Evolutionary conservation across 2,888 invertebrate species (phyloP), one percentile per base, ranked within the genome.

Genomic region (Lordiphosa fenestrarum): DNA sequence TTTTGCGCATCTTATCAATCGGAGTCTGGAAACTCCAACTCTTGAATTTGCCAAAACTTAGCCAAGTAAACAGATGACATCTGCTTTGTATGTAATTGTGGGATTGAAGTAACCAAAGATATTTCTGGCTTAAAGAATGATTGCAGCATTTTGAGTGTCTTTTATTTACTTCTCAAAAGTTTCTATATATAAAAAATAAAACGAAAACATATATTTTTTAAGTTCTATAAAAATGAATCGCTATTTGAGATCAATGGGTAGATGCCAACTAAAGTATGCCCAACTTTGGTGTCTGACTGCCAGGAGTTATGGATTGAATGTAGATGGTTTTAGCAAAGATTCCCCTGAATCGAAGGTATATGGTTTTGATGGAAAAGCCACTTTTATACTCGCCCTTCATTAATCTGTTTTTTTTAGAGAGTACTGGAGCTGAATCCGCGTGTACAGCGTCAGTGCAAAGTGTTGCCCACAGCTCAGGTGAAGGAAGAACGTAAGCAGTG

Each of bases 401-500:
- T 92, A 25, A 25, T 25, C 25, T 92, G n/a, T n/a, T 39, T 91
- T 52, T 7, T 44, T 2, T 35, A 99, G 98, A 97, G 94, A 90
- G 90, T 99, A 49, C 90, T 99, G 62, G 89, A 91, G 2, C 88
- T 98, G 56, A 99, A 99, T 90, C 98, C 99, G 0, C 94, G 92
- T 46, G 93, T 95, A 0, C 93, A 93, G 73, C 91, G 91, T 0
- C 93, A 93, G 82, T 95, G 96, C 4, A 94, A 92, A 71, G 90
- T 96, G 44, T 92, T 96, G n/a, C 96, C 98, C 6, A 96, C 98
- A 15, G 91, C 91, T 6, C 91, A 92, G 48, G 98, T 98, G 0
- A 98, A 98, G 90, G 91, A 91, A 69, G 94, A 94, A 74, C 99
- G 98, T 87, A 93, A 94, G 67, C 95, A 96, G 73, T 99, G 99